A percentile compares a stretch with the other conserved stretches of the same genome.
These are phyloP conservation scores for Scrobipalpa costella DNA, from an alignment of 2,888 invertebrate genomes.

Conservation along the genomic window DNA sequence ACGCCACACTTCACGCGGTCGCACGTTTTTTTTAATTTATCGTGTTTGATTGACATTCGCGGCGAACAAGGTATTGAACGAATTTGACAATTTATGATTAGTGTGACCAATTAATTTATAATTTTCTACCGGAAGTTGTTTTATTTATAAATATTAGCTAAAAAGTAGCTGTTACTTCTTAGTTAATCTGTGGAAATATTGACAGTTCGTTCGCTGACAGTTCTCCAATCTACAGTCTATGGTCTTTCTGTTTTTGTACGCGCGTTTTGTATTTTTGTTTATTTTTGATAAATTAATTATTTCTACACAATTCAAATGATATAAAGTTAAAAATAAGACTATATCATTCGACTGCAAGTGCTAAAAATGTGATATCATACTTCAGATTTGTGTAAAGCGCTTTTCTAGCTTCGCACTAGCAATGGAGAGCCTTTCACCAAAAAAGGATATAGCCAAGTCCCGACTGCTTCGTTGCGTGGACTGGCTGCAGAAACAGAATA, in stretches of 20 bases:
- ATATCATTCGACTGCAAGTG: neutral
- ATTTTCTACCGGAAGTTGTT: constrained; percentile 28
- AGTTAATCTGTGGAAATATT: neutral
- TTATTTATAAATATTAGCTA: constrained; percentile 1
- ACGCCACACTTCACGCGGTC: constrained; percentile 56
- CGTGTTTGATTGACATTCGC: constrained; percentile 45
- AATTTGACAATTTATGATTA: constrained; percentile 29
- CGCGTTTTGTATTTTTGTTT: neutral
- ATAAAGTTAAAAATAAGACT: neutral
- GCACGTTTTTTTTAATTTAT: constrained; percentile 62
- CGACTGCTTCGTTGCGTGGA: constrained; percentile 58
- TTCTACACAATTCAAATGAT: neutral
- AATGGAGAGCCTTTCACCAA: neutral
- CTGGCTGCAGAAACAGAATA: constrained; percentile 71
- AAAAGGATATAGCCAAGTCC: neutral
- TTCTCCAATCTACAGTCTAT: neutral
- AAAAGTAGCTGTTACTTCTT: constrained; percentile 26
- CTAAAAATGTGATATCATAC: neutral
- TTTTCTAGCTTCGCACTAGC: neutral
- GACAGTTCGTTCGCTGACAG: neutral
- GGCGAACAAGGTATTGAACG: neutral
- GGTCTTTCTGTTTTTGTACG: neutral
- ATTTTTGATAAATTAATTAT: neutral
- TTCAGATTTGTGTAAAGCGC: neutral
- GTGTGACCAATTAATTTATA: constrained; percentile 35